Evolutionary conservation across 1,140 invertebrate genomes (phyloP), one percentile per base, ranked within the genome.

Genomic region (Philopotamus ludificatus): DNA sequence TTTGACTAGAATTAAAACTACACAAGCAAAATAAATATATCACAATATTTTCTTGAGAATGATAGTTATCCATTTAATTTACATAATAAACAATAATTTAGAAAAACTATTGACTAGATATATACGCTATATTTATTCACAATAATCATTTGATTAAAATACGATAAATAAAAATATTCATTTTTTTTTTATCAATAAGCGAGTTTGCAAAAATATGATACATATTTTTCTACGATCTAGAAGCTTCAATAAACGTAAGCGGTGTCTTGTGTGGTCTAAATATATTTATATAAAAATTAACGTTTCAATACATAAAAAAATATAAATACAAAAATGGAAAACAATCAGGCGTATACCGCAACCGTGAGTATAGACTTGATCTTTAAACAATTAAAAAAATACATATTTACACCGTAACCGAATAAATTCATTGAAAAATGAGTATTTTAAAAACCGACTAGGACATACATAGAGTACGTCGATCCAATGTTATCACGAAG

Each of bases 1-100:
- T 54, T 68, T 61, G 68, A 70, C 68, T 70, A 70, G 65, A 70
- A 70, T 42, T 49, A 61, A 64, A 39, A 59, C 60, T 54, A 66
- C 28, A 20, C 51, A n/a, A n/a, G 42, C 54, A 65, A 64, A 60
- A 65, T 47, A 63, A 65, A 69, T 60, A 69, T 70, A 70, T 66
- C 67, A 66, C 67, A 66, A 63, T 49, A 57, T 15, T 58, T 54
- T 22, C 28, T 28, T 16, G 28, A 60, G 26, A 59, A 50, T 25
- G 18, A 44, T n/a, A n/a, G n/a, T 22, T 34, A 55, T 34, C 41
- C 54, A 63, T 47, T 22, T 61, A 28, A 26, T 55, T 55, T 25
- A 15, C n/a, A n/a, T 47, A 20, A 15, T 21, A 20, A 42, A 41
- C 23, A 45, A 60, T 45, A 60, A 44, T 44, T 15, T 2, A 15